A percentile compares a stretch with the other conserved stretches of the same genome.
These are phyloP conservation scores for Gallinago media DNA, from an alignment of 2,113 vertebrate genomes.

Conservation along the genomic window DNA sequence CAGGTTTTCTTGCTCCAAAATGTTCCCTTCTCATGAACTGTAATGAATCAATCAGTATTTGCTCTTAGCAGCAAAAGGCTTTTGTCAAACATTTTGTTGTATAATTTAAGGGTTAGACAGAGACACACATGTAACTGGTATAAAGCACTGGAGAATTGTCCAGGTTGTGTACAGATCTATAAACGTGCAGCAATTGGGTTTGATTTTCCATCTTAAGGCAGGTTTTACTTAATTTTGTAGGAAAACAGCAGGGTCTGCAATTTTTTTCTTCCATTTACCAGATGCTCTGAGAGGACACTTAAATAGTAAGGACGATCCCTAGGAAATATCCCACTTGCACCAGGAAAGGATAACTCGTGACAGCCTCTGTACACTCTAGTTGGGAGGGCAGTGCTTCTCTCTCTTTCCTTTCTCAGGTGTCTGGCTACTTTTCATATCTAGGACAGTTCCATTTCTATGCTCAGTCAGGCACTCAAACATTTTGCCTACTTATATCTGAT, in stretches of 20 bases:
- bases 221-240: background rate
- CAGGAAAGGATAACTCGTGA: background rate
- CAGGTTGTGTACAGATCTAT: background rate
- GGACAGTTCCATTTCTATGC: conserved; percentile 12
- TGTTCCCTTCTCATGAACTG: background rate
- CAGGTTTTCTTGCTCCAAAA: background rate
- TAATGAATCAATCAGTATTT: background rate
- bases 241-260: background rate
- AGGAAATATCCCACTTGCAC: background rate
- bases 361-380: background rate
- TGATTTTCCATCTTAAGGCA: background rate
- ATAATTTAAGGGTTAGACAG: background rate
- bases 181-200: background rate
- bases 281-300: background rate
- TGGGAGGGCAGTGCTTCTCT: background rate
- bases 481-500: conserved; percentile 71
- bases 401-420: background rate
- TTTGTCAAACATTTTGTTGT: background rate
- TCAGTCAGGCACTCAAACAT: conserved; percentile 50
- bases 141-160: background rate
- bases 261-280: background rate
- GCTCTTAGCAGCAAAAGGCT: background rate
- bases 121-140: fast-evolving
- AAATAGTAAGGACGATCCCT: background rate
- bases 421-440: background rate